Conservation (phyloP, 2,888 invertebrate species). For the Acronicta leporina region DNA sequence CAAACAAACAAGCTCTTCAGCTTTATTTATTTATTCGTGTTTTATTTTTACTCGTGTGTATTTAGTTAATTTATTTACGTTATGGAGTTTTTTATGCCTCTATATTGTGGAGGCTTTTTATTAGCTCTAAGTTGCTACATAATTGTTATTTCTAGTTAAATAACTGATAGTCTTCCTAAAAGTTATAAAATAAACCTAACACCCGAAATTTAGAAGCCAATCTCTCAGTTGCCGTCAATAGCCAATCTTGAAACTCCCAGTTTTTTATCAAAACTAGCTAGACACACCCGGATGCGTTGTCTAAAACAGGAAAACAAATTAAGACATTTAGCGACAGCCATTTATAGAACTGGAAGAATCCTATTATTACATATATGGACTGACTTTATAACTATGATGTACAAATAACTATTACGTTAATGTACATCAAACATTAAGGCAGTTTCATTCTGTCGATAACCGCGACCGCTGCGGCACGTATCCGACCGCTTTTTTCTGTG, state of each 20-base stretch:
- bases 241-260: not conserved
- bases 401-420: constrained; percentile 18
- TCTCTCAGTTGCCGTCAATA: no score
- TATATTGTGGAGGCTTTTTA: no score
- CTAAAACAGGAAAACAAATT: not conserved
- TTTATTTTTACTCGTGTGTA: no score
- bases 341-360: constrained; percentile 2
- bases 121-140: no score
- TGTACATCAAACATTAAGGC: not conserved
- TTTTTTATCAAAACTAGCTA: not conserved
- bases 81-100: no score
- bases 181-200: no score
- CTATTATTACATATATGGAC: constrained; percentile 14
- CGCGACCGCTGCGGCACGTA: constrained; percentile 25
- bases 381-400: not conserved
- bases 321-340: constrained; percentile 6
- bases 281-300: not conserved
- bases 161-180: no score
- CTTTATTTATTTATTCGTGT: no score
- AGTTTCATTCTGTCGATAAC: constrained; percentile 20
- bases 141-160: no score
- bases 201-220: no score
- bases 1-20: no score
- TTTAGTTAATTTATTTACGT: no score
- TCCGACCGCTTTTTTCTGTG: not conserved